A percentile compares a stretch with the other conserved stretches of the same genome.
Conservation (phyloP, 1,140 invertebrate species). For the Drosophila parvula region DNA sequence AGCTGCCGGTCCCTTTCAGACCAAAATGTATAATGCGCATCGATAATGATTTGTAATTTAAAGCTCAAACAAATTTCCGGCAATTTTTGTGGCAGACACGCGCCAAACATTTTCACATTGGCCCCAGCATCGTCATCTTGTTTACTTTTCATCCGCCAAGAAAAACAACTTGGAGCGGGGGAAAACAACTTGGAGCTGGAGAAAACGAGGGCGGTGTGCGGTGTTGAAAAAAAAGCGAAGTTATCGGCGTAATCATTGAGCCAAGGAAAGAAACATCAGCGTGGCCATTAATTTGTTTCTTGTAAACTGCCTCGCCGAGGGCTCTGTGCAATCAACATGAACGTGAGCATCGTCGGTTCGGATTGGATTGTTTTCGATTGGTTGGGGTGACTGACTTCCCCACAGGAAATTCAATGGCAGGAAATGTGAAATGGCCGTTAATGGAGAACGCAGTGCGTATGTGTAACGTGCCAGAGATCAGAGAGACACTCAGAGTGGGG, state of each 20-base stretch:
- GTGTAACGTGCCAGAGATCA: constrained; percentile 33
- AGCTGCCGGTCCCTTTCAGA: constrained; percentile 28
- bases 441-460: constrained; percentile 53
- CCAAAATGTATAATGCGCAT: constrained; percentile 75
- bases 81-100: constrained; percentile 60
- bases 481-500: background rate
- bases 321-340: constrained; percentile 75
- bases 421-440: constrained; percentile 67
- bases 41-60: constrained; percentile 81
- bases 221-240: constrained; percentile 53
- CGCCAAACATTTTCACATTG: constrained; percentile 30
- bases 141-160: constrained; percentile 44
- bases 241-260: constrained; percentile 70
- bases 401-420: constrained; percentile 63
- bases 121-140: constrained; percentile 18
- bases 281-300: constrained; percentile 73
- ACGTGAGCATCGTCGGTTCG: constrained; percentile 46
- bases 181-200: background rate
- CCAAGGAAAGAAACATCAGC: constrained; percentile 48
- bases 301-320: constrained; percentile 58
- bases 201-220: constrained; percentile 2
- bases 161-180: constrained; percentile 23
- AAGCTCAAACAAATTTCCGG: constrained; percentile 76
- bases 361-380: constrained; percentile 23
- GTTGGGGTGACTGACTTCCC: constrained; percentile 12